Conservation (phyloP, 64 coral and sea anemone genomes). For the Montipora foliosa region DNA sequence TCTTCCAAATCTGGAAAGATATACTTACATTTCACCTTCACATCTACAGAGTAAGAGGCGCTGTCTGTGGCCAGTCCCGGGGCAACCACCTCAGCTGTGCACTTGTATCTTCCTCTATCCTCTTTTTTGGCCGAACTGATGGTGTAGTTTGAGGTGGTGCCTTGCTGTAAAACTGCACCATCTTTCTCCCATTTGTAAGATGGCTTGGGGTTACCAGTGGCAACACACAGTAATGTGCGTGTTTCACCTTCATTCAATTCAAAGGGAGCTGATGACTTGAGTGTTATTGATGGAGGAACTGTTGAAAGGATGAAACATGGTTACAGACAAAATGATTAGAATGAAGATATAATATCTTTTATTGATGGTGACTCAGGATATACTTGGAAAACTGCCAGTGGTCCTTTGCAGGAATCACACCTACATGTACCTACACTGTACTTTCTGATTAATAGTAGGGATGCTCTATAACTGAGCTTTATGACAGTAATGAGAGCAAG, state of each 20-base stretch:
- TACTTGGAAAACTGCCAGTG: too few relatives aligned
- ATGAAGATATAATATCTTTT: too few relatives aligned
- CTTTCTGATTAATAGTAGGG: too few relatives aligned
- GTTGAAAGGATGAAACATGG: neutral
- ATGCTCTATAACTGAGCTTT: too few relatives aligned
- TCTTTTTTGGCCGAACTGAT: constrained; percentile 40
- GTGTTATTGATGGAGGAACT: constrained; percentile 37
- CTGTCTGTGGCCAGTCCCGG: neutral
- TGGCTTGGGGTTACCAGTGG: constrained; percentile 64
- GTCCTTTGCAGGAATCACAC: too few relatives aligned
- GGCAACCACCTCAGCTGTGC: constrained; percentile 62
- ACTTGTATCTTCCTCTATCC: constrained; percentile 39
- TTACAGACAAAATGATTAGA: neutral
- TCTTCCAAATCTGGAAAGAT: too few relatives aligned
- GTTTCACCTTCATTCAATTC: constrained; percentile 22
- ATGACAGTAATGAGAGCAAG: too few relatives aligned
- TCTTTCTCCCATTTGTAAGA: constrained; percentile 24
- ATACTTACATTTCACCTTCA: constrained; percentile 62
- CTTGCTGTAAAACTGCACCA: neutral
- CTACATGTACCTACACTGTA: too few relatives aligned
- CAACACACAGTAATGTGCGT: constrained; percentile 25
- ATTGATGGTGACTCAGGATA: too few relatives aligned
- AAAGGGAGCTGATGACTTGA: neutral
- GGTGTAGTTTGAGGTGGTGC: constrained; percentile 21
- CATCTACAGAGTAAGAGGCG: neutral